Conservation (phyloP, 2,113 vertebrate species). For the Mirza zaza region DNA sequence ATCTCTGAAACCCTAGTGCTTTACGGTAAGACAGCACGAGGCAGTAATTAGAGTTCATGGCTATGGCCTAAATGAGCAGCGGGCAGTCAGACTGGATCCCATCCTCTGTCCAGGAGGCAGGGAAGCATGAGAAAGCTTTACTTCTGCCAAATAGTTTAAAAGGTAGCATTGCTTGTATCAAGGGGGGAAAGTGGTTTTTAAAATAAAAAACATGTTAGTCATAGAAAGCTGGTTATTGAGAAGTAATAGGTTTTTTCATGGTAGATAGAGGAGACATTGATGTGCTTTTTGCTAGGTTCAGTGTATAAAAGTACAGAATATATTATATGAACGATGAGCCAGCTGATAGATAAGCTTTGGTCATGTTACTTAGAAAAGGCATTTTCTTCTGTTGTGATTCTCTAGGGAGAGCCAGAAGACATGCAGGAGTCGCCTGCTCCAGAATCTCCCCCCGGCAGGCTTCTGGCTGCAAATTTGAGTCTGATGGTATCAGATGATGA, state of each 20-base stretch:
- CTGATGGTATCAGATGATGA: constrained; percentile 80
- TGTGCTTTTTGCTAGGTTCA: not conserved
- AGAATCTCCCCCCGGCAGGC: constrained; percentile 79
- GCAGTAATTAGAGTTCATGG: not conserved
- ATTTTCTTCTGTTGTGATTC: constrained; percentile 53
- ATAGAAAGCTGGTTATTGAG: not conserved
- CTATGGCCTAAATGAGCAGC: not conserved
- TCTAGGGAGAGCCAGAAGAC: constrained; percentile 84
- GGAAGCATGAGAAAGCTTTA: not conserved
- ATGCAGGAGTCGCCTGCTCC: constrained; percentile 79
- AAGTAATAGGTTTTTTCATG: not conserved
- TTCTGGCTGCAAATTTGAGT: constrained; percentile 78
- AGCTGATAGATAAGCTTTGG: not conserved
- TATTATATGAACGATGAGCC: not conserved
- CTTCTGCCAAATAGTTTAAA: not conserved
- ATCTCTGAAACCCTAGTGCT: not conserved
- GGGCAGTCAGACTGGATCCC: not conserved
- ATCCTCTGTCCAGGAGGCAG: not conserved
- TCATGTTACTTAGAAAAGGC: not conserved
- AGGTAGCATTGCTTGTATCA: not conserved
- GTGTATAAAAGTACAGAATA: not conserved
- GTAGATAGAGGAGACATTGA: not conserved
- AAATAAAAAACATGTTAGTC: not conserved
- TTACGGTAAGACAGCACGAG: not conserved
- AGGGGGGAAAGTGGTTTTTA: not conserved